Evolutionary conservation across 2,113 vertebrate genomes (phyloP).

Genomic region (Pyrgilauda ruficollis): DNA sequence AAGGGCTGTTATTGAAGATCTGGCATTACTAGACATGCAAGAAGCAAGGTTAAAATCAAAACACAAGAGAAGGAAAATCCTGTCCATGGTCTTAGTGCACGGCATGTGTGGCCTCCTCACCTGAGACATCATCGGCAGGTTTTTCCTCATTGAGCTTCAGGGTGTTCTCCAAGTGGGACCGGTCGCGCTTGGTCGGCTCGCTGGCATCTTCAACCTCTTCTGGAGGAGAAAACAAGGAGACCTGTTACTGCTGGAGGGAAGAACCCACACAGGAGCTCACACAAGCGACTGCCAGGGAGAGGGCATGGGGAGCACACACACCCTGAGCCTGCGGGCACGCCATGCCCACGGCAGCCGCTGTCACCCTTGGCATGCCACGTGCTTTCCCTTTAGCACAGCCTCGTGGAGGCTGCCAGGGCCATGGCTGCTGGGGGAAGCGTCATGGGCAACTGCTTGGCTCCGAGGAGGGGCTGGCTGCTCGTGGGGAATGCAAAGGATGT

Average conservation of each 20-base stretch:
- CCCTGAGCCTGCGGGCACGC: accelerated
- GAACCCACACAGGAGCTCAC: not conserved
- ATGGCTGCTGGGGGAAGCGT: not conserved
- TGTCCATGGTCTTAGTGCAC: not conserved
- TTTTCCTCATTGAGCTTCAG: constrained; percentile 89
- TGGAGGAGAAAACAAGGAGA: constrained; percentile 50
- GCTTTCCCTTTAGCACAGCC: not conserved
- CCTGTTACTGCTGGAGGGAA: not conserved
- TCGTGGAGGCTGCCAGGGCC: not conserved
- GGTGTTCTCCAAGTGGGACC: constrained; percentile 91
- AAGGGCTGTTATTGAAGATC: not conserved
- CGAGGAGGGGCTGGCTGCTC: not conserved
- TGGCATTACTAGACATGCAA: not conserved
- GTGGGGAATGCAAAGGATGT: not conserved
- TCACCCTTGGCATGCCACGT: accelerated
- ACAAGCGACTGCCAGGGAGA: not conserved
- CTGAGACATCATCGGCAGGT: constrained; percentile 86
- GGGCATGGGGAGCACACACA: not conserved
- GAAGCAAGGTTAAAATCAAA: not conserved
- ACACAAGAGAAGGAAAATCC: not conserved
- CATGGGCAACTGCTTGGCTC: not conserved
- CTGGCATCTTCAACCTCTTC: constrained; percentile 82
- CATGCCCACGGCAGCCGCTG: accelerated
- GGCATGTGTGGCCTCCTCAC: constrained; percentile 48
- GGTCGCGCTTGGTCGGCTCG: constrained; percentile 81